These are phyloP conservation scores for Lepetodrilus schrolli DNA, from an alignment of 2,888 invertebrate species.

Conservation along the genomic window DNA sequence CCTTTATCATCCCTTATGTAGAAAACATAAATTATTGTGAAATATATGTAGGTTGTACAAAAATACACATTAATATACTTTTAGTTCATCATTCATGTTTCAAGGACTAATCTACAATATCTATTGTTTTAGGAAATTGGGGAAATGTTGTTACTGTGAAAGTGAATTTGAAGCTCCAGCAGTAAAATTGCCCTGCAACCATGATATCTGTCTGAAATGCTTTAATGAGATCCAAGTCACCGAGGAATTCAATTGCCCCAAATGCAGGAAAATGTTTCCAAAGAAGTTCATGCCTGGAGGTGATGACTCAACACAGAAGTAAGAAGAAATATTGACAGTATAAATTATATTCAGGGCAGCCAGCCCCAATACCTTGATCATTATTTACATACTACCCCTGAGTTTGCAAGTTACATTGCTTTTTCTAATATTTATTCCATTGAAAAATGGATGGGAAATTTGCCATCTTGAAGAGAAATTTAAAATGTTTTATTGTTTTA, in stretches of 20 bases:
- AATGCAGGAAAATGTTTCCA: conserved; percentile 48
- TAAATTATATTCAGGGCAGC: not conserved
- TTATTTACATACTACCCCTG: too few species aligned
- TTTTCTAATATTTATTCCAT: too few species aligned
- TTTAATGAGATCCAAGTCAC: conserved; percentile 43
- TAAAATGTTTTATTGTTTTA: not conserved
- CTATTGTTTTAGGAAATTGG: conserved; percentile 39
- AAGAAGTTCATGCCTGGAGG: conserved; percentile 38
- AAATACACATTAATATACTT: too few species aligned
- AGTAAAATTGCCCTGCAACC: conserved; percentile 62
- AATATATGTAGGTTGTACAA: too few species aligned
- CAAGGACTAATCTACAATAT: too few species aligned
- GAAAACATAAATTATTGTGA: too few species aligned
- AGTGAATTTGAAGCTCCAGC: conserved; percentile 51
- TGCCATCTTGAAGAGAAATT: not conserved
- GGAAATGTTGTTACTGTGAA: conserved; percentile 55
- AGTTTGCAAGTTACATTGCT: not conserved
- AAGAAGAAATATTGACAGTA: conserved; percentile 1
- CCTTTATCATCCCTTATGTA: too few species aligned
- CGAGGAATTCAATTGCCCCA: conserved; percentile 44
- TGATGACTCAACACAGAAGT: conserved; percentile 24
- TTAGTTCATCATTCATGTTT: too few species aligned
- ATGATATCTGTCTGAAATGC: conserved; percentile 61
- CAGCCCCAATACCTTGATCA: too few species aligned
- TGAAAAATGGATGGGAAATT: not conserved